These are phyloP conservation scores for Sebastes taczanowskii DNA, from an alignment of 2,797 vertebrate species.

Conservation along the genomic window DNA sequence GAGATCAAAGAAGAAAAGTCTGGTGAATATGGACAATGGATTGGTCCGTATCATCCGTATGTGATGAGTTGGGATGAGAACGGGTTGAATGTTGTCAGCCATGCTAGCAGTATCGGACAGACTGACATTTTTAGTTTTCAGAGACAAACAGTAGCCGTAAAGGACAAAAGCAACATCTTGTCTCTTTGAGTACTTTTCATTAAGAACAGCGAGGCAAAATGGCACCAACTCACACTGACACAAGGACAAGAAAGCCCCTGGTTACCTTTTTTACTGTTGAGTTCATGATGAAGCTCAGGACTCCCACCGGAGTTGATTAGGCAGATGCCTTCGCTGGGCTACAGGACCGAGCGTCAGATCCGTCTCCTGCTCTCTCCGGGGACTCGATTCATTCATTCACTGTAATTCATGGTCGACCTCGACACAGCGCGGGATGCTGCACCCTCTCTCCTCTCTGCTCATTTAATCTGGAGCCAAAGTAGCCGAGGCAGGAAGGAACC, in stretches of 20 bases:
- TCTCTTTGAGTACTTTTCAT: slow-evolving; percentile 62
- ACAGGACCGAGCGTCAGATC: slow-evolving; percentile 53
- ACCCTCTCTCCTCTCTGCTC: slow-evolving; percentile 25
- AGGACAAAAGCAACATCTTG: slow-evolving; percentile 10
- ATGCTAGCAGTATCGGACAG: background rate
- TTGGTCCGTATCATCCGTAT: slow-evolving; percentile 25
- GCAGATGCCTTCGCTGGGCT: slow-evolving; percentile 69
- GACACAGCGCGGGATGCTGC: slow-evolving; percentile 33
- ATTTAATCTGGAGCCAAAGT: slow-evolving; percentile 54
- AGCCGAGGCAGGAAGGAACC: slow-evolving; percentile 65
- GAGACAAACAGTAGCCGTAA: slow-evolving; percentile 3
- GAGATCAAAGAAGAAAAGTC: slow-evolving; percentile 40
- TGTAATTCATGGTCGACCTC: slow-evolving; percentile 56
- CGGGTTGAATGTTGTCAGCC: background rate
- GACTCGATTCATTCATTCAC: slow-evolving; percentile 54
- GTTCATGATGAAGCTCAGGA: slow-evolving; percentile 67
- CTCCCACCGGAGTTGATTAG: slow-evolving; percentile 79
- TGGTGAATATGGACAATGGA: slow-evolving; percentile 56
- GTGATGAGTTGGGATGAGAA: too few relatives aligned
- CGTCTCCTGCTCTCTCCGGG: slow-evolving; percentile 64
- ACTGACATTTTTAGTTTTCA: background rate
- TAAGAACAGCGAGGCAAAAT: slow-evolving; percentile 59
- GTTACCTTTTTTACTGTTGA: slow-evolving; percentile 67
- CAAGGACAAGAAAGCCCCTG: slow-evolving; percentile 57
- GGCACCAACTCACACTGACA: slow-evolving; percentile 60